A percentile compares a stretch with the other conserved stretches of the same genome.
Conservation (phyloP, 2,797 vertebrate genomes). For the Poeciliopsis infans region DNA sequence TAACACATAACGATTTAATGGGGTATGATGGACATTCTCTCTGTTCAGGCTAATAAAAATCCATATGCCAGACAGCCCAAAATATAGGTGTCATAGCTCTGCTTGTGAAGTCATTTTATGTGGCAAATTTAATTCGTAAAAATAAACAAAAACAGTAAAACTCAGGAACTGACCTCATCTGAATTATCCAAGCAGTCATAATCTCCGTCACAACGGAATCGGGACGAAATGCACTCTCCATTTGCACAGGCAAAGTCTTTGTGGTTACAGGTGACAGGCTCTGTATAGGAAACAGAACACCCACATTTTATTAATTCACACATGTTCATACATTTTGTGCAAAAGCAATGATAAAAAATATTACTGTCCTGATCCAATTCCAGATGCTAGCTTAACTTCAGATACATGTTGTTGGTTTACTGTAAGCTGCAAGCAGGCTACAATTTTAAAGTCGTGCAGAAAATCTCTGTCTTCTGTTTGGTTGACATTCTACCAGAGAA, state of each 20-base stretch:
- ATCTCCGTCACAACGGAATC: conserved; percentile 97
- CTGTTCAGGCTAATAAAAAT: background rate
- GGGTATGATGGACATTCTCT: background rate
- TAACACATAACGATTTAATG: background rate
- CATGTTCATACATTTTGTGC: background rate
- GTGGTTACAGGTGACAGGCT: conserved; percentile 93
- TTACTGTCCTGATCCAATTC: background rate
- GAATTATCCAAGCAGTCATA: conserved; percentile 96
- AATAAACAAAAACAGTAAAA: no score
- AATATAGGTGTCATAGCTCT: background rate
- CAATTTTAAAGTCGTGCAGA: no score
- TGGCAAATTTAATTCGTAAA: background rate
- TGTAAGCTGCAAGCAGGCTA: background rate
- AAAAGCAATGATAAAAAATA: conserved; percentile 49
- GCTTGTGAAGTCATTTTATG: background rate
- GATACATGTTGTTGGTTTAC: background rate
- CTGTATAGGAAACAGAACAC: conserved; percentile 68
- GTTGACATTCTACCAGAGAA: no score
- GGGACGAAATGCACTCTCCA: conserved; percentile 95
- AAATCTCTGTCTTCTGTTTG: no score
- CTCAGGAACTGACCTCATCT: conserved; percentile 87
- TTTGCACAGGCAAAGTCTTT: conserved; percentile 95
- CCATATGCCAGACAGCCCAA: background rate
- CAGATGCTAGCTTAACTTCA: background rate
- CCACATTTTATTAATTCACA: background rate